phyloP scores from a whole-genome alignment of 2,888 invertebrate genomes.

The Caenorhabditis panamensis region DNA sequence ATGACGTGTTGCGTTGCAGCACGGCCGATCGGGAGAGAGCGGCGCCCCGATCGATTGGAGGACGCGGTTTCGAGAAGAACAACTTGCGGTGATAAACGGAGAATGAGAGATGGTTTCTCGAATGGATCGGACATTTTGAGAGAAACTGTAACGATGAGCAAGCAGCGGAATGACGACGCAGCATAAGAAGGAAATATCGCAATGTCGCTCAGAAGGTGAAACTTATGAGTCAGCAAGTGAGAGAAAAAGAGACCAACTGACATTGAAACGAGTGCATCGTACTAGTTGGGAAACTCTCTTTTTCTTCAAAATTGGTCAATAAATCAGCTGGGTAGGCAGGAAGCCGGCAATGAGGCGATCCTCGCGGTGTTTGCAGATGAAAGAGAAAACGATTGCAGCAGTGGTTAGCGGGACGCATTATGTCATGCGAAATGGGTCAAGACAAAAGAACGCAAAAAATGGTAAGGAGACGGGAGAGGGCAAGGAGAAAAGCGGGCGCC shows the following conservation, averaged over 20 bases:
- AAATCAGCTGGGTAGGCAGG: constrained; percentile 30
- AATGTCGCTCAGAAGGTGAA: neutral
- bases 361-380: constrained; percentile 28
- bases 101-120: constrained; percentile 5
- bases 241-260: neutral
- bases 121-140: constrained; percentile 14
- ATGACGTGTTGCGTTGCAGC: constrained; percentile 41
- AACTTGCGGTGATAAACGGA: constrained; percentile 30
- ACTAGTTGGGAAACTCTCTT: neutral
- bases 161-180: neutral
- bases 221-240: neutral
- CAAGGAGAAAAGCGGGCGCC: constrained; percentile 16
- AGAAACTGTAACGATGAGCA: neutral
- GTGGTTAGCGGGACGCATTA: constrained; percentile 45
- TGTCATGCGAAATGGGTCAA: constrained; percentile 60
- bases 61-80: constrained; percentile 45
- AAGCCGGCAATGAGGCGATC: constrained; percentile 18
- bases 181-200: too few relatives aligned
- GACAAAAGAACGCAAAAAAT: constrained; percentile 47
- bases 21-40: constrained; percentile 39
- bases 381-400: constrained; percentile 53
- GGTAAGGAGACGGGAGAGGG: constrained; percentile 19
- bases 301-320: constrained; percentile 9
- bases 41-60: constrained; percentile 41
- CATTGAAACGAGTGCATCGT: neutral